These are phyloP conservation scores for Anolis carolinensis DNA, from an alignment of 2,113 vertebrate genomes.

Conservation along the genomic window DNA sequence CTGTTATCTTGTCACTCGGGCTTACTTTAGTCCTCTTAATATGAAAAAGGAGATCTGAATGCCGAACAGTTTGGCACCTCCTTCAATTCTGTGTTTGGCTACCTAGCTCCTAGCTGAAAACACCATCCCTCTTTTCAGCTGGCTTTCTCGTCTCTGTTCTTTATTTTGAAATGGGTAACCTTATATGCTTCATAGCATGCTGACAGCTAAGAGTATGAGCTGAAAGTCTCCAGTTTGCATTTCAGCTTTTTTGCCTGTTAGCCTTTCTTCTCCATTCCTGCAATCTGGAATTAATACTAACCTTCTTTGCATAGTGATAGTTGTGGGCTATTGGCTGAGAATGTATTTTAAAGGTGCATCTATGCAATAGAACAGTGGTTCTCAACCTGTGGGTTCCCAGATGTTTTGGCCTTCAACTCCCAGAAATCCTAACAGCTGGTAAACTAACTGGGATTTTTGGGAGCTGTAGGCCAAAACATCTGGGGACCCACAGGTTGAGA, in stretches of 20 bases:
- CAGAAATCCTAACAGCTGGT: too few species aligned
- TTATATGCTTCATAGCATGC: not conserved
- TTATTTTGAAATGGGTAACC: not conserved
- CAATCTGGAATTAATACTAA: not conserved
- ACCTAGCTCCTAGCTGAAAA: not conserved
- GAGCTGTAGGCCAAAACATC: too few species aligned
- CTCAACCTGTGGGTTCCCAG: too few species aligned
- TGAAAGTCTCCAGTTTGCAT: not conserved
- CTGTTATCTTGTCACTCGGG: not conserved
- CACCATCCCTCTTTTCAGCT: not conserved
- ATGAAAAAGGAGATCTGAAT: not conserved
- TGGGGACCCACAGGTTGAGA: too few species aligned
- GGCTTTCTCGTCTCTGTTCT: not conserved
- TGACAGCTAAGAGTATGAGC: not conserved
- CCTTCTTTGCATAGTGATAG: not conserved
- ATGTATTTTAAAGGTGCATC: not conserved
- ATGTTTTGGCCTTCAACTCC: too few species aligned
- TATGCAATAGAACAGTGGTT: too few species aligned
- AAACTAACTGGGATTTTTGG: too few species aligned
- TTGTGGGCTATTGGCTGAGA: not conserved
- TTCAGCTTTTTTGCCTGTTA: not conserved
- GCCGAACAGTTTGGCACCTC: not conserved
- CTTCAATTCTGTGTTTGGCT: not conserved
- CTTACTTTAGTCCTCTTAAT: not conserved
- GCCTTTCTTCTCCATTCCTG: too few species aligned